Evolutionary conservation across 1,140 invertebrate species (phyloP), one percentile per base, ranked within the genome.

Genomic region (Papilio aristodemus): DNA sequence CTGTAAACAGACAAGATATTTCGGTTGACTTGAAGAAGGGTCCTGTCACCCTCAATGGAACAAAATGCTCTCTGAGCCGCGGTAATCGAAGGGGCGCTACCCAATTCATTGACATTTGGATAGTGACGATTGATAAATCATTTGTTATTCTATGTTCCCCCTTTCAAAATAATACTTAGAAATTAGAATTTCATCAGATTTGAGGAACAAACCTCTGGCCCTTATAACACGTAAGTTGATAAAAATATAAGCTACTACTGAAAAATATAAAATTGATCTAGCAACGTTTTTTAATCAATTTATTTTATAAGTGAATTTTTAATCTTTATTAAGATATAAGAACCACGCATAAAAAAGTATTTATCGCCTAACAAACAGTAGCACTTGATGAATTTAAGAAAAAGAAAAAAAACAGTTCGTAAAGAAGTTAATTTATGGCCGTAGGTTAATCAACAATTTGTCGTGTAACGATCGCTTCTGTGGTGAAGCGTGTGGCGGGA

Each of bases 81-180:
- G 81, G 81, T 87, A 85, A 84, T 75, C 74, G 73, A 77, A 79
- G 83, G 87, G 85, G 82, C 81, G 76, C 78, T 84, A 74, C 85
- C 82, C 78, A 83, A 84, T 84, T 84, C 76, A 76, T 69, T 78
- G 74, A 76, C 79, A 78, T 80, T 79, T 73, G 70, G 64, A 60
- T 69, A 57, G 36, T 73, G 81, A 77, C 75, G 85, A 88, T 80
- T 86, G 86, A 90, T 76, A 76, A 78, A 79, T 71, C 71, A 76
- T 78, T 78, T 78, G 76, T 74, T 76, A 58, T 71, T 76, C 70
- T 69, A 63, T 71, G 62, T 36, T 57, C 58, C 25, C 25, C 50
- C 43, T 70, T 8, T 22, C 4, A 41, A 0, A 1, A 13, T 13
- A n/a, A 32, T 32, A 32, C 2, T 32, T 32, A 32, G 27, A 32